These are phyloP conservation scores for Cebus imitator DNA, from an alignment of 2,113 vertebrate species.

Conservation along the genomic window DNA sequence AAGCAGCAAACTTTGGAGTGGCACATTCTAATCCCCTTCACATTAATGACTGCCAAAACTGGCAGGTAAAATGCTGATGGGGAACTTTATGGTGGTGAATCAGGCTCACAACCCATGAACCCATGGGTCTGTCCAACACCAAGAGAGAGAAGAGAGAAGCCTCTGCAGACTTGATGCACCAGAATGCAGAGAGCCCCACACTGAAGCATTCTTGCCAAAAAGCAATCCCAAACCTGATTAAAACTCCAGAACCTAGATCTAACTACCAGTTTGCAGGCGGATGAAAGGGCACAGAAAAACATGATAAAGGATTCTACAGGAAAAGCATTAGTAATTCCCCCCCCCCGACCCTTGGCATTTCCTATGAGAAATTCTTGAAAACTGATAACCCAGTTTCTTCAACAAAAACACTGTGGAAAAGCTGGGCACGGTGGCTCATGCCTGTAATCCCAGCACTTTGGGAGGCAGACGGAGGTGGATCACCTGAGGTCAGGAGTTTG, in stretches of 20 bases:
- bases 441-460: too few relatives aligned
- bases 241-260: not conserved
- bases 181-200: not conserved
- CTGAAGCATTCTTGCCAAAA: not conserved
- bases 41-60: not conserved
- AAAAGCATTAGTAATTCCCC: not conserved
- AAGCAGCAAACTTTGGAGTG: not conserved
- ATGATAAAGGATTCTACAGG: not conserved
- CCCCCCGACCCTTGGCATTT: not conserved
- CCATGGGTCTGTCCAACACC: not conserved
- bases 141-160: not conserved
- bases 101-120: not conserved
- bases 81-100: not conserved
- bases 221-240: not conserved
- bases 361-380: not conserved
- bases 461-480: too few relatives aligned
- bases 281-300: not conserved
- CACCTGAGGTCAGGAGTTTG: too few relatives aligned
- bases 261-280: not conserved
- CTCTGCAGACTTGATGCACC: not conserved
- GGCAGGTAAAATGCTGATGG: not conserved
- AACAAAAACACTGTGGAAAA: not conserved
- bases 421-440: too few relatives aligned
- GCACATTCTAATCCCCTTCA: not conserved
- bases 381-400: not conserved